Conservation (phyloP, 1,140 invertebrate species). For the Drosophila pandora region DNA sequence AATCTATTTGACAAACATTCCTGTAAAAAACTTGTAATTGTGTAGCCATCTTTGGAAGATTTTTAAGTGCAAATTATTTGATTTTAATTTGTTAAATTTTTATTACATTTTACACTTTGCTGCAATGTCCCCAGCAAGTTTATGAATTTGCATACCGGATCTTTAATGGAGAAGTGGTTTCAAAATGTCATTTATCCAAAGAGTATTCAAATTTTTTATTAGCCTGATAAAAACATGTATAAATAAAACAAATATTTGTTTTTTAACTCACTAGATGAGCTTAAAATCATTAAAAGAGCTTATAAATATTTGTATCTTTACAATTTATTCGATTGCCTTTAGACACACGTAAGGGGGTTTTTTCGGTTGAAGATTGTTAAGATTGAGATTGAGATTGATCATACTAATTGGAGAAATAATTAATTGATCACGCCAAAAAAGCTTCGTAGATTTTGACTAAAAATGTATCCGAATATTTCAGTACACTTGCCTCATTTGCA, state of each 20-base stretch:
- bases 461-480: conserved; percentile 76
- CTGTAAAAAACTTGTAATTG: no score
- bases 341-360: background rate
- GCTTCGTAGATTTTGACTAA: background rate
- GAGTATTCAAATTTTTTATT: background rate
- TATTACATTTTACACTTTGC: background rate
- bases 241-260: background rate
- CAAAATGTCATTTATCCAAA: background rate
- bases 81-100: background rate
- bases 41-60: no score
- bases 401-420: no score
- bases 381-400: background rate
- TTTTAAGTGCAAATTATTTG: no score
- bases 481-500: conserved; percentile 94
- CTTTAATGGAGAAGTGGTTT: background rate
- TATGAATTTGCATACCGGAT: background rate
- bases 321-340: no score
- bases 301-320: background rate
- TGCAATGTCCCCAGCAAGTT: background rate
- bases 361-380: background rate
- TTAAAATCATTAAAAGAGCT: background rate
- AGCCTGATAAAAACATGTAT: background rate
- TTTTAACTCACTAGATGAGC: background rate
- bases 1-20: no score
- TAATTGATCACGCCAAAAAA: background rate